Conservation (phyloP, 1,140 invertebrate species). For the Oscheius sp. region DNA sequence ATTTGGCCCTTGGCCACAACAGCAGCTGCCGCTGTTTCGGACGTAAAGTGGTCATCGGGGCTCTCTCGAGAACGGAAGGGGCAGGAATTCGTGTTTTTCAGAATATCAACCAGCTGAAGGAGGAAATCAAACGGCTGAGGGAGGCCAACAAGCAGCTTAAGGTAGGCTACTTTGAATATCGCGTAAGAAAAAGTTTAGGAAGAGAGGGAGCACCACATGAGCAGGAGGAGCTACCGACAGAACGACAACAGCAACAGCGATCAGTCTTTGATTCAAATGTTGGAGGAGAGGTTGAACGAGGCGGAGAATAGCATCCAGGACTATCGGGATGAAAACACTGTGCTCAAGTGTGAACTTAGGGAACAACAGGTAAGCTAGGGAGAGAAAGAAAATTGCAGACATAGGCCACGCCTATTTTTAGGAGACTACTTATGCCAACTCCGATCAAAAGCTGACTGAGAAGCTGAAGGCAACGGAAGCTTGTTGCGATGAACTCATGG, state of each 20-base stretch:
- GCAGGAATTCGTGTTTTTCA: no score
- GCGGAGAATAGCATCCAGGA: slow-evolving; percentile 55
- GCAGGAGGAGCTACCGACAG: slow-evolving; percentile 29
- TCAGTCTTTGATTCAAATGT: slow-evolving; percentile 42
- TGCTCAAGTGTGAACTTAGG: slow-evolving; percentile 54
- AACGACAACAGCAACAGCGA: slow-evolving; percentile 43
- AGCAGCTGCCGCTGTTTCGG: not conserved
- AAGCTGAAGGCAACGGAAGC: slow-evolving; percentile 67
- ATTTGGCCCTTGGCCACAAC: not conserved
- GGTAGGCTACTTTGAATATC: slow-evolving; percentile 6
- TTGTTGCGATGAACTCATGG: slow-evolving; percentile 84
- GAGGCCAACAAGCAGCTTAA: slow-evolving; percentile 27
- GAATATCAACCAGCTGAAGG: slow-evolving; percentile 66
- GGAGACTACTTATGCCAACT: slow-evolving; percentile 34
- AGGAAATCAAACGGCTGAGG: slow-evolving; percentile 67
- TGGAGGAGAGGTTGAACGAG: slow-evolving; percentile 56
- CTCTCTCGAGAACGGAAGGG: not conserved
- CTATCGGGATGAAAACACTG: slow-evolving; percentile 58
- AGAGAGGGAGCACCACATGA: slow-evolving; percentile 16
- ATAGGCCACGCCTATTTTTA: slow-evolving; percentile 19
- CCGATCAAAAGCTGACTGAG: slow-evolving; percentile 27
- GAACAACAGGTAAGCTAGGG: slow-evolving; percentile 41
- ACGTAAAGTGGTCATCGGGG: not conserved
- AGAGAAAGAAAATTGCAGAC: not conserved
- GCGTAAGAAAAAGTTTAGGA: slow-evolving; percentile 6